phyloP scores from a whole-genome alignment of 1,140 invertebrate species.

The Apocrypta bakeri region DNA sequence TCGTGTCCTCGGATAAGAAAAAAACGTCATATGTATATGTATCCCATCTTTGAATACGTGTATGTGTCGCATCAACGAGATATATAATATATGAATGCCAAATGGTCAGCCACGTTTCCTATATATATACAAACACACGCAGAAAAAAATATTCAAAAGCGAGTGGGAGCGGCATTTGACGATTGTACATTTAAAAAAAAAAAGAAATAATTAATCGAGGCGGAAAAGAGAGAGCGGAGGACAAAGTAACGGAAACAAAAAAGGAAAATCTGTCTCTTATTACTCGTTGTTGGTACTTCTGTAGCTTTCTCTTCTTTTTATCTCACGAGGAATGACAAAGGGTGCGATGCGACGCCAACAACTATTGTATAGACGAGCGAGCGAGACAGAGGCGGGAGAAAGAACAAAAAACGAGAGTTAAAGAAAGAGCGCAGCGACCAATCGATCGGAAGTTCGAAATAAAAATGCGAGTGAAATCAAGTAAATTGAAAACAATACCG shows the following conservation, averaged over 20 bases:
- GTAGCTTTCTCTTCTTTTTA: constrained; percentile 34
- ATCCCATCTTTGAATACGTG: constrained; percentile 53
- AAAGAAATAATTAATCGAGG: neutral
- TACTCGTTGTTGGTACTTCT: constrained; percentile 24
- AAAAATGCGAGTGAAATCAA: constrained; percentile 40
- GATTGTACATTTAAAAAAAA: constrained; percentile 15
- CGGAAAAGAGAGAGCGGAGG: neutral
- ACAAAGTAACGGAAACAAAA: neutral
- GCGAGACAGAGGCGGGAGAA: neutral
- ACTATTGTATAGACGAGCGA: neutral
- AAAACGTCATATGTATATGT: constrained; percentile 46
- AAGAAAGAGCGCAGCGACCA: neutral
- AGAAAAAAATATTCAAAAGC: neutral
- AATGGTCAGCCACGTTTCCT: constrained; percentile 63
- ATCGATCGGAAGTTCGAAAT: constrained; percentile 14
- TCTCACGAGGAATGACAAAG: neutral
- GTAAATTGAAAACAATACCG: constrained; percentile 41
- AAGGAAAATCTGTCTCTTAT: constrained; percentile 23
- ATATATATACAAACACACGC: constrained; percentile 24
- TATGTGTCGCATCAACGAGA: constrained; percentile 50
- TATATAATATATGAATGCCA: constrained; percentile 30
- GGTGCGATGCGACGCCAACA: neutral
- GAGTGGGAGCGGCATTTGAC: neutral
- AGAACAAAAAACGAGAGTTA: neutral
- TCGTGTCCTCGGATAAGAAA: constrained; percentile 37